phyloP scores from a whole-genome alignment of 2,113 vertebrate genomes.

The Myrmophylax atrothorax region DNA sequence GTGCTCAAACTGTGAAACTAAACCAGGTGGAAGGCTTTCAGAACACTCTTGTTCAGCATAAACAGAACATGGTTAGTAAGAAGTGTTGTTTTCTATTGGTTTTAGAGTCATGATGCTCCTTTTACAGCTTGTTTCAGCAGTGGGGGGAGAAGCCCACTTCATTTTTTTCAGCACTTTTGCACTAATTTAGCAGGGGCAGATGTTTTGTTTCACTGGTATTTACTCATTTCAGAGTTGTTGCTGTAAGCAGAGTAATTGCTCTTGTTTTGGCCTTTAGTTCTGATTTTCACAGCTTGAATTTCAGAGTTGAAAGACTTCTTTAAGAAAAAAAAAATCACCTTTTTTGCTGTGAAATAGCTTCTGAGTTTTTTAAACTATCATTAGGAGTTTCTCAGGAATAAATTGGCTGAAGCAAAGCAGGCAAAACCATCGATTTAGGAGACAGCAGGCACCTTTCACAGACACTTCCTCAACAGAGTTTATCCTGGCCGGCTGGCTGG shows the following conservation, averaged over 20 bases:
- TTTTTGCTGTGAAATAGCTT: background rate
- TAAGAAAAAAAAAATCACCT: background rate
- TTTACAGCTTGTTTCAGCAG: background rate
- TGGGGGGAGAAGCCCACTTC: background rate
- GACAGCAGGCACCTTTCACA: background rate
- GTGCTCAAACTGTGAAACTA: background rate
- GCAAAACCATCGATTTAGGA: background rate
- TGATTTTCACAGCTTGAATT: slow-evolving; percentile 38
- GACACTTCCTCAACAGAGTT: background rate
- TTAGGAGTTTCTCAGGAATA: slow-evolving; percentile 62
- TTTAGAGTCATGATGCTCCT: background rate
- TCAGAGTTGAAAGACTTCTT: background rate
- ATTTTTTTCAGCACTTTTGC: background rate
- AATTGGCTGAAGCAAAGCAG: slow-evolving; percentile 28
- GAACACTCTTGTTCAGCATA: background rate
- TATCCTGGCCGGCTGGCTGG: background rate
- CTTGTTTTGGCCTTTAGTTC: slow-evolving; percentile 37
- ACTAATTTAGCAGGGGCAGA: background rate
- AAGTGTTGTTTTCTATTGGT: background rate
- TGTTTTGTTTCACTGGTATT: slow-evolving; percentile 25
- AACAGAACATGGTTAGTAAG: background rate
- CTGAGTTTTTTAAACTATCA: slow-evolving; percentile 11
- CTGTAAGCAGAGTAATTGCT: slow-evolving; percentile 19
- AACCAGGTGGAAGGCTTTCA: background rate
- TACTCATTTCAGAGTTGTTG: slow-evolving; percentile 16